Evolutionary conservation across 2,113 vertebrate species (phyloP).

Genomic region (Carassius carassius): DNA sequence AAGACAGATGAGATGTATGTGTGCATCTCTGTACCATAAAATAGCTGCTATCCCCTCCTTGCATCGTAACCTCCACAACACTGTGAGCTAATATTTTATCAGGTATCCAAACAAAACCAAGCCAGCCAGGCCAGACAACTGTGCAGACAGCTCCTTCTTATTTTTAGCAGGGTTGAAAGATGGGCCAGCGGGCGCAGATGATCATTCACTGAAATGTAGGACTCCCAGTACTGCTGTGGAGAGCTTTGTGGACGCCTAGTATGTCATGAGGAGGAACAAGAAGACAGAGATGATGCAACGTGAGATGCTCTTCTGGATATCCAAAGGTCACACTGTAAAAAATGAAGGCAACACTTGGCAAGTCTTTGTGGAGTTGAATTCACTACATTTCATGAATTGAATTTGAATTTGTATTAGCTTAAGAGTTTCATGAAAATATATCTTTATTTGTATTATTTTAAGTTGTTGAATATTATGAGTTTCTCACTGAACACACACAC

Average conservation of each 20-base stretch:
- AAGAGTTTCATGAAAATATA: background rate
- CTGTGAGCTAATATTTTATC: conserved; percentile 54
- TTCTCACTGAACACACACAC: background rate
- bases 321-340: background rate
- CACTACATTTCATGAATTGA: background rate
- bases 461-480: background rate
- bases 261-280: conserved; percentile 11
- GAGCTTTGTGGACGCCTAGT: background rate
- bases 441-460: background rate
- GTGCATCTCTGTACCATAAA: conserved; percentile 43
- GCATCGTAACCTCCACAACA: conserved; percentile 30
- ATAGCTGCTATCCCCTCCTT: conserved; percentile 8
- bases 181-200: conserved; percentile 48
- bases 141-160: conserved; percentile 59
- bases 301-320: conserved; percentile 3
- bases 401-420: background rate
- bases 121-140: conserved; percentile 39
- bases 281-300: conserved; percentile 14
- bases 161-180: conserved; percentile 64
- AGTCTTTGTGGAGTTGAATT: background rate
- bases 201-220: conserved; percentile 48
- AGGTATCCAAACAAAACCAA: conserved; percentile 52
- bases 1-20: conserved; percentile 47
- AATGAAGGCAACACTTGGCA: background rate
- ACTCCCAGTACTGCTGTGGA: conserved; percentile 34